Evolutionary conservation across 2,797 vertebrate species (phyloP).

Genomic region (Sylvilagus floridanus): DNA sequence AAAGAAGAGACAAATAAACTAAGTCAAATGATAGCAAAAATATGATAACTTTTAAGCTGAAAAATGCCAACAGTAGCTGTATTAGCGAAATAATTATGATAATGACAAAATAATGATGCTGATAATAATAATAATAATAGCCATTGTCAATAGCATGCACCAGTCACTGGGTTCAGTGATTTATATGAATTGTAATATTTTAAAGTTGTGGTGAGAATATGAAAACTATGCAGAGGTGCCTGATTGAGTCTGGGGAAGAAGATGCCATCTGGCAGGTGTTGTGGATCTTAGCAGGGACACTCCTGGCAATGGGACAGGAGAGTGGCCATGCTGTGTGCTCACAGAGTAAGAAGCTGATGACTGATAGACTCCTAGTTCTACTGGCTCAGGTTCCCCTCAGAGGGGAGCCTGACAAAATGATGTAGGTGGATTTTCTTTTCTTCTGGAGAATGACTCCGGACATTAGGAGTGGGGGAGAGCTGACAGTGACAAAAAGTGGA

Average conservation of each 20-base stretch:
- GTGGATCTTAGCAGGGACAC: not conserved
- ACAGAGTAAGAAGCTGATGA: not conserved
- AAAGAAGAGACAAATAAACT: not conserved
- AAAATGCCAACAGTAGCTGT: not conserved
- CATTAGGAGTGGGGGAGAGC: not conserved
- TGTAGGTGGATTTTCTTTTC: not conserved
- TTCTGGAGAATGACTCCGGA: not conserved
- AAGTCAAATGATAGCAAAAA: not conserved
- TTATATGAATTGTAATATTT: not conserved
- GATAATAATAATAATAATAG: not conserved
- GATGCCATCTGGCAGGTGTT: not conserved
- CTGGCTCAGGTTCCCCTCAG: not conserved
- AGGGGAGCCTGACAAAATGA: not conserved
- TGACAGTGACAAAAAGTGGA: not conserved
- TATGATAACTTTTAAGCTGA: not conserved
- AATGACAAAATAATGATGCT: not conserved
- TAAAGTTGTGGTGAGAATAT: not conserved
- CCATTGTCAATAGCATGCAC: not conserved
- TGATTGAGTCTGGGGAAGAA: not conserved
- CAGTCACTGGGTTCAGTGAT: not conserved
- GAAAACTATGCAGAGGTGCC: not conserved
- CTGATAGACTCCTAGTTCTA: not conserved
- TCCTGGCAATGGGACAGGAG: too few relatives aligned
- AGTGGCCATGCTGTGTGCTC: not conserved
- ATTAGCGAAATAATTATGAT: not conserved